Evolutionary conservation across 2,113 vertebrate species (phyloP).

Genomic region (Leptobrachium leishanense): DNA sequence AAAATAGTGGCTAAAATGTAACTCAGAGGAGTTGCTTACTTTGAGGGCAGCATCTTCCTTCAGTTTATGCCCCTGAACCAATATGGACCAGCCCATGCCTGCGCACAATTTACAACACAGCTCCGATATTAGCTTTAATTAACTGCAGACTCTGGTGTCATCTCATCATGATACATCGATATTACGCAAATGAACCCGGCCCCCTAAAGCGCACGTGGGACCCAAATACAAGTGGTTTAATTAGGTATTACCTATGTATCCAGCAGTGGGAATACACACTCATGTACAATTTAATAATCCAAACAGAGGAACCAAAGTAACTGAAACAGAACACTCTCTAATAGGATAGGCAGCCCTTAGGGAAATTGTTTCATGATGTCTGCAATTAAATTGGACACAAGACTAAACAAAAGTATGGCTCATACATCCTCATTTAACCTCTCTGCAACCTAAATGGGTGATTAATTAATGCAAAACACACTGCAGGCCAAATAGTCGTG

Average conservation of each 20-base stretch:
- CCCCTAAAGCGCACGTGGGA: background rate
- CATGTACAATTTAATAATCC: conserved; percentile 25
- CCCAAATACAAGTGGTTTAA: conserved; percentile 3
- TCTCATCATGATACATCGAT: background rate
- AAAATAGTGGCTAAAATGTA: too few species aligned
- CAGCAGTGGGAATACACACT: conserved; percentile 3
- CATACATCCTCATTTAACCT: conserved; percentile 20
- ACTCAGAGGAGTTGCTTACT: too few species aligned
- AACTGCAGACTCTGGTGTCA: background rate
- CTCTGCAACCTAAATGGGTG: background rate
- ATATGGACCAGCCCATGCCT: background rate
- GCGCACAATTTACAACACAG: background rate
- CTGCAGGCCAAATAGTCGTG: background rate
- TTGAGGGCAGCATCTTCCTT: background rate
- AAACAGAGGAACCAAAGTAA: conserved; percentile 8
- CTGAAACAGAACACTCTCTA: conserved; percentile 14
- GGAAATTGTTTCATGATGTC: conserved; percentile 41
- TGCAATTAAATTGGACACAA: conserved; percentile 38
- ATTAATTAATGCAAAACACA: conserved; percentile 31
- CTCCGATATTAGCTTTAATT: background rate
- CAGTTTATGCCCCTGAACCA: background rate
- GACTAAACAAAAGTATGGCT: conserved; percentile 35
- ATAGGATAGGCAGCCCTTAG: background rate
- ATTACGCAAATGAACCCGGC: background rate
- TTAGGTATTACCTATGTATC: conserved; percentile 15